phyloP scores from a whole-genome alignment of 1,140 invertebrate species.

The Mycetomoellerius zeteki region DNA sequence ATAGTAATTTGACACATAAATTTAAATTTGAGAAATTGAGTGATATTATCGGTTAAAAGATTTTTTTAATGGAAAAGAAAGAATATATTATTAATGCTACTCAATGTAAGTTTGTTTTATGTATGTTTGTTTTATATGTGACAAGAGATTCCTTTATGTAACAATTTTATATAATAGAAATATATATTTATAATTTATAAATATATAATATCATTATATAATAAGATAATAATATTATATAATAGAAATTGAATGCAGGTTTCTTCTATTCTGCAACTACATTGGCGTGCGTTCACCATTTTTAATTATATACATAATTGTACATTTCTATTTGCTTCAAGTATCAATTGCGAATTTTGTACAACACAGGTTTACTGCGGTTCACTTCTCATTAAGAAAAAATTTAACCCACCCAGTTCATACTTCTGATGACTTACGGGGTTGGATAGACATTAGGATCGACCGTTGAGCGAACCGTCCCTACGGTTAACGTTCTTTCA shows the following conservation, averaged over 20 bases:
- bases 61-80: not conserved
- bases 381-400: not conserved
- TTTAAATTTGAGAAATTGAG: not conserved
- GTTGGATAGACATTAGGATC: constrained; percentile 14
- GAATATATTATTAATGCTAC: not conserved
- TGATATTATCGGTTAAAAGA: not conserved
- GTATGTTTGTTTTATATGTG: too few species aligned
- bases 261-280: not conserved
- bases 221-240: too few species aligned
- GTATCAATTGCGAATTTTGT: not conserved
- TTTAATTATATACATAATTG: not conserved
- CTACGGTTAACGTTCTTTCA: constrained; percentile 20
- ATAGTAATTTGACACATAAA: not conserved
- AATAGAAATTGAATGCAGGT: not conserved
- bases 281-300: not conserved
- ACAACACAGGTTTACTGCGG: not conserved
- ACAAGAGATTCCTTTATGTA: too few species aligned
- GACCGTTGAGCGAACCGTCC: constrained; percentile 8
- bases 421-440: not conserved
- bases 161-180: too few species aligned
- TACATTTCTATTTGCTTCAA: not conserved
- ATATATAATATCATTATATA: too few species aligned
- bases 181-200: too few species aligned
- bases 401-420: constrained; percentile 22
- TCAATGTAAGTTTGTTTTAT: not conserved